Conservation (phyloP, 2,797 vertebrate species). For the Triplophysa bombifrons region DNA sequence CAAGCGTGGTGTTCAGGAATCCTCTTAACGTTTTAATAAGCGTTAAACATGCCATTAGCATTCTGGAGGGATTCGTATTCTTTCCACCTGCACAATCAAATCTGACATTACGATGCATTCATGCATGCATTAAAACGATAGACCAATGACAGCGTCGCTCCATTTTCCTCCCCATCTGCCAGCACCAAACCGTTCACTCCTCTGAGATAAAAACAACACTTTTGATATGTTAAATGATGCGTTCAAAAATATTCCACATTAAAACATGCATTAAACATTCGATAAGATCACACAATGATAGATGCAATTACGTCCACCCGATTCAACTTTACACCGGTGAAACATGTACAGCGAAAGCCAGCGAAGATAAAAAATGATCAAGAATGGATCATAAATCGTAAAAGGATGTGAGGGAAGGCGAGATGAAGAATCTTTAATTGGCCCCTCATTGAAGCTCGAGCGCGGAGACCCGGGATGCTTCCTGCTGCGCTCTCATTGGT, state of each 20-base stretch:
- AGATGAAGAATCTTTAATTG: constrained; percentile 43
- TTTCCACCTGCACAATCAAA: constrained; percentile 40
- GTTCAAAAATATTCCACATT: not conserved
- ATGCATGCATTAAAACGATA: constrained; percentile 1
- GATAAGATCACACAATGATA: not conserved
- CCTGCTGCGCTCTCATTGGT: constrained; percentile 53
- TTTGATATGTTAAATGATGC: constrained; percentile 24
- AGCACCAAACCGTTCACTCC: not conserved
- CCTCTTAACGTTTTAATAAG: constrained; percentile 26
- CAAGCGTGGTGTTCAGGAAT: not conserved
- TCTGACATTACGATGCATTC: constrained; percentile 40
- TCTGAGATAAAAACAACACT: constrained; percentile 23
- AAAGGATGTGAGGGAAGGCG: not conserved
- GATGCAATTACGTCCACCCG: not conserved
- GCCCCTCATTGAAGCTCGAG: constrained; percentile 33
- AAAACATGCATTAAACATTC: not conserved
- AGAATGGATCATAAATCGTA: too few species aligned
- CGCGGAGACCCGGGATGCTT: not conserved
- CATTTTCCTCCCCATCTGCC: constrained; percentile 11
- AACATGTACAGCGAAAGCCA: not conserved
- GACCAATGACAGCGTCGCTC: not conserved
- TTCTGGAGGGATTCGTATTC: constrained; percentile 24
- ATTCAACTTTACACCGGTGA: constrained; percentile 2
- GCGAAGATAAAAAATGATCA: not conserved
- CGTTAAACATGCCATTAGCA: constrained; percentile 19